A percentile compares a stretch with the other conserved stretches of the same genome.
These are phyloP conservation scores for Agraylea sexmaculata DNA, from an alignment of 1,140 invertebrate species.

Conservation along the genomic window DNA sequence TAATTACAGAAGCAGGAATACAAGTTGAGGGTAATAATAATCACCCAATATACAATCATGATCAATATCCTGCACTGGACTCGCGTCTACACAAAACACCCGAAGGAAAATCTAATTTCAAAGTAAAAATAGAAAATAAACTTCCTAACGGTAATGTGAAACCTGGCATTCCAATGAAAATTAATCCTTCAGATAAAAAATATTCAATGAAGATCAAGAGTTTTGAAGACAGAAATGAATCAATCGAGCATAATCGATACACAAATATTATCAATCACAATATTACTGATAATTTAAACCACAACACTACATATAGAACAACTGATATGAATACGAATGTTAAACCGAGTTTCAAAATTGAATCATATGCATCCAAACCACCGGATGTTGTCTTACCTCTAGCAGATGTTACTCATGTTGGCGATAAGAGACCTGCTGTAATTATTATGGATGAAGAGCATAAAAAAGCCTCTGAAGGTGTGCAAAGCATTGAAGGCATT, in stretches of 20 bases:
- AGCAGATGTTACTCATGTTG: slow-evolving; percentile 20
- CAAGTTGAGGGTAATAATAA: slow-evolving; percentile 9
- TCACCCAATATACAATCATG: slow-evolving; percentile 14
- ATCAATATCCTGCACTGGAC: slow-evolving; percentile 19
- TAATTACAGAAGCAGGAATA: slow-evolving; percentile 8
- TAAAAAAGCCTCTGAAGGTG: slow-evolving; percentile 30
- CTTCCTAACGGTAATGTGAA: too few relatives aligned
- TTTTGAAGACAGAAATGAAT: too few relatives aligned
- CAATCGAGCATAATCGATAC: too few relatives aligned
- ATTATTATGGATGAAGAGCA: slow-evolving; percentile 46
- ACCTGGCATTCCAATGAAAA: too few relatives aligned
- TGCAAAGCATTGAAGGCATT: slow-evolving; percentile 42
- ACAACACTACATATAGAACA: too few relatives aligned
- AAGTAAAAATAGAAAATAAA: slow-evolving; percentile 1
- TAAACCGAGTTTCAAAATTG: too few relatives aligned
- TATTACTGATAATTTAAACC: too few relatives aligned
- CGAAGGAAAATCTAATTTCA: slow-evolving; percentile 5
- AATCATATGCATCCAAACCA: slow-evolving; percentile 13
- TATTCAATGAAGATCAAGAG: too few relatives aligned
- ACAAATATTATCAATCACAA: too few relatives aligned
- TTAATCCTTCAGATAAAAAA: too few relatives aligned
- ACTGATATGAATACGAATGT: too few relatives aligned
- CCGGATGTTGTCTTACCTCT: slow-evolving; percentile 19
- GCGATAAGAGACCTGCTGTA: slow-evolving; percentile 44
- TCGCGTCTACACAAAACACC: slow-evolving; percentile 20